Evolutionary conservation across 1,140 invertebrate genomes (phyloP).

Genomic region (Akabosia matsudoensis): DNA sequence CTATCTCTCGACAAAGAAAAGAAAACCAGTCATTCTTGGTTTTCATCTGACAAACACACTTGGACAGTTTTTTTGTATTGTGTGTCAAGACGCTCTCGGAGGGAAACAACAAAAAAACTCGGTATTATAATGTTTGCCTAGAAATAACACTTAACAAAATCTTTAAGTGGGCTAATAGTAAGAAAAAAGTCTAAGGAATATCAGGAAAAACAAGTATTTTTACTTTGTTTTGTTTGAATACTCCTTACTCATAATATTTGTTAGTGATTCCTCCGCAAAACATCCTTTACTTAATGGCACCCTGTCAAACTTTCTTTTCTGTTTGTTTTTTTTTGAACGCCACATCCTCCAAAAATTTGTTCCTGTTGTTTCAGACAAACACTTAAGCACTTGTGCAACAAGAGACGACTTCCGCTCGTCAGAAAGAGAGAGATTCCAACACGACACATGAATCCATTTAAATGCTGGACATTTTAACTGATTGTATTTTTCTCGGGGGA

Average conservation of each 20-base stretch:
- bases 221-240: slow-evolving; percentile 16
- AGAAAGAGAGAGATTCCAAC: too few relatives aligned
- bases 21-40: slow-evolving; percentile 18
- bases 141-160: neutral
- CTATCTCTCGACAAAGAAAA: slow-evolving; percentile 25
- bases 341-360: too few relatives aligned
- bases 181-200: too few relatives aligned
- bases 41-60: slow-evolving; percentile 2
- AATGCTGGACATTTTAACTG: neutral
- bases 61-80: slow-evolving; percentile 9
- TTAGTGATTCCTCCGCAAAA: neutral
- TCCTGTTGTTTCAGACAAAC: too few relatives aligned
- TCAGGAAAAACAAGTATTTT: neutral
- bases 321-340: too few relatives aligned
- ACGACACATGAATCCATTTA: neutral
- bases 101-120: too few relatives aligned
- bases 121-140: neutral
- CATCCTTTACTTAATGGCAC: neutral
- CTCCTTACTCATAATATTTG: slow-evolving; percentile 6
- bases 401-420: too few relatives aligned
- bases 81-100: too few relatives aligned
- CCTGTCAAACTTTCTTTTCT: neutral
- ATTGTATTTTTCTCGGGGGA: neutral
- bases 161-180: slow-evolving; percentile 1
- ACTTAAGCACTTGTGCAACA: too few relatives aligned